phyloP scores from a whole-genome alignment of 2,113 vertebrate species.

The Taxidea taxus region DNA sequence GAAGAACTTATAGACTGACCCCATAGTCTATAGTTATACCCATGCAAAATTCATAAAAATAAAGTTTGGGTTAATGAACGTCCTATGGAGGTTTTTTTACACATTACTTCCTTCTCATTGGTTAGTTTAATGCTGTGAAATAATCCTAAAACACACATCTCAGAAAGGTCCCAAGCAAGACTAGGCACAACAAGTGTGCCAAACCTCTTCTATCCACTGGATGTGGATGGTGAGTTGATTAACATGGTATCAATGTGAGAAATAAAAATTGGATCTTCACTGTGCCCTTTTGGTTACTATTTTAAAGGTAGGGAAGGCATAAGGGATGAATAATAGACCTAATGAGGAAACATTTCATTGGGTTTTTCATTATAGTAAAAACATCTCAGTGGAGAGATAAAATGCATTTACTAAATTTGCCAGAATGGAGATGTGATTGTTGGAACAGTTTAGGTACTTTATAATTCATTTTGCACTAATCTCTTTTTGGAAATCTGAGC shows the following conservation, averaged over 20 bases:
- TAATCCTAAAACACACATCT: background rate
- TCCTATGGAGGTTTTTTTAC: background rate
- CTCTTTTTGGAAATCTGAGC: conserved; percentile 28
- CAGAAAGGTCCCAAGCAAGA: background rate
- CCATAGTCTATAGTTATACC: background rate
- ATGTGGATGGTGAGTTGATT: background rate
- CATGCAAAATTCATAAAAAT: background rate
- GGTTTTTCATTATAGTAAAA: conserved; percentile 57
- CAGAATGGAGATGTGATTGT: conserved; percentile 51
- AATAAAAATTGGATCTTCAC: background rate
- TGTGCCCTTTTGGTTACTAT: background rate
- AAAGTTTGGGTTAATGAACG: background rate
- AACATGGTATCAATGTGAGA: background rate
- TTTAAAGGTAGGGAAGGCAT: conserved; percentile 16
- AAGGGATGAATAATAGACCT: conserved; percentile 6
- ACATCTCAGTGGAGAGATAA: conserved; percentile 59
- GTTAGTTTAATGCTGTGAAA: background rate
- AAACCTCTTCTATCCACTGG: background rate
- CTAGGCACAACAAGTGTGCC: background rate
- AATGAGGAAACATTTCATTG: conserved; percentile 39
- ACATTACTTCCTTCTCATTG: background rate
- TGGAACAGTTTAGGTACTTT: conserved; percentile 13
- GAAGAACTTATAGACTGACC: background rate
- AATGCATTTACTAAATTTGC: conserved; percentile 45
- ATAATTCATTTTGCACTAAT: conserved; percentile 59